Conservation (phyloP, 2,888 invertebrate genomes). For the Melinaea menophilus region DNA sequence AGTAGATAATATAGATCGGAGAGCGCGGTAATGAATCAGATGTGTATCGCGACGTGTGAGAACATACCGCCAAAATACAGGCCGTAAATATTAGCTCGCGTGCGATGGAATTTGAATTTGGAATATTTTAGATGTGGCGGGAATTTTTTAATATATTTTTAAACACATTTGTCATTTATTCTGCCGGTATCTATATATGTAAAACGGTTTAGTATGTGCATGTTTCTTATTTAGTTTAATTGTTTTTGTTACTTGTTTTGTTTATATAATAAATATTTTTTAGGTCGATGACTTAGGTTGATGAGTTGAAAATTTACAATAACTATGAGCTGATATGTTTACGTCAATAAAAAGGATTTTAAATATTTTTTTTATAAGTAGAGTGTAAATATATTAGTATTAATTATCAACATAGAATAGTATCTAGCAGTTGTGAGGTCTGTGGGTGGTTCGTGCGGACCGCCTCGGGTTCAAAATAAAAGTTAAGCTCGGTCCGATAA, state of each 20-base stretch:
- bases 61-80: conserved; percentile 76
- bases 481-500: conserved; percentile 68
- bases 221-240: too few species aligned
- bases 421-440: conserved; percentile 36
- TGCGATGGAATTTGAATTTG: conserved; percentile 46
- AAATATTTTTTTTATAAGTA: too few species aligned
- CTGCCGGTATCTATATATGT: not conserved
- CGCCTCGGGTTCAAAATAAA: conserved; percentile 72
- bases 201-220: too few species aligned
- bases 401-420: not conserved
- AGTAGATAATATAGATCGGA: conserved; percentile 59
- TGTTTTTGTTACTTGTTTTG: too few species aligned
- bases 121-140: conserved; percentile 43
- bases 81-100: conserved; percentile 74
- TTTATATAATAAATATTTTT: too few species aligned
- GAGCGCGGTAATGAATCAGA: conserved; percentile 74
- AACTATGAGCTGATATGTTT: too few species aligned
- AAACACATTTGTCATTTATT: not conserved
- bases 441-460: conserved; percentile 52
- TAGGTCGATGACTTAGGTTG: too few species aligned
- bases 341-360: too few species aligned
- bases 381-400: too few species aligned
- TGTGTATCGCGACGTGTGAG: conserved; percentile 76
- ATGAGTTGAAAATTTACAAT: too few species aligned
- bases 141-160: conserved; percentile 10